Base-by-base conservation (phyloP, 2,888 invertebrate species). In the Muschampia plurimacula region DNA sequence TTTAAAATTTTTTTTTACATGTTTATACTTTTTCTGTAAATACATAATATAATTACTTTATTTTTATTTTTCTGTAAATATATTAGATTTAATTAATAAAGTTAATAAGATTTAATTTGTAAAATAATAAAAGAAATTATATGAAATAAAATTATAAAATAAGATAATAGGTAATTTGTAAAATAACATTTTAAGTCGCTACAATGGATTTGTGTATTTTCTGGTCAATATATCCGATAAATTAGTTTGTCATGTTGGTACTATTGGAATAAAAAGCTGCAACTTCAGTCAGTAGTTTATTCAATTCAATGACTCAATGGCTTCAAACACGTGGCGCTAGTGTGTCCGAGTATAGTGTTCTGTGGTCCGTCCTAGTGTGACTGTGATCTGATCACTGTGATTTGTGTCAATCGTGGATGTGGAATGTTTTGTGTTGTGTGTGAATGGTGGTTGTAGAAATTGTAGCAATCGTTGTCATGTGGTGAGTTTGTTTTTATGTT, bases 401-500 rank as follows among this genome's bases (percentile, higher is more conserved):
- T 72, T 67, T 72, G 72, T 71, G 59, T 77, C 70, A 77, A 57
- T 57, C 57, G 81, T 82, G 81, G 79, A 80, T 86, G 88, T 90
- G 87, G 85, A 85, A 86, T 89, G 92, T 90, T 88, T 89, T 89
- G 93, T 93, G 91, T 91, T 92, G 92, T 92, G 91, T 88, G 88
- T 92, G 90, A 88, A 86, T 87, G 86, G 81, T 85, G 82, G 77
- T 87, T 82, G 80, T 84, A 85, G 86, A 89, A 89, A 81, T 83
- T 84, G 79, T 84, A 78, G n/a, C 70, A 76, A 85, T 85, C 80
- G 79, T 84, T 91, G 91, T 91, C 86, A 92, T 92, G 92, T 89
- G 93, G 94, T 94, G 83, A 93, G 94, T 91, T 83, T 81, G 69
- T 74, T 77, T 82, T 75, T 69, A 65, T 75, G 70, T 71, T 69